These are phyloP conservation scores for Portevinia maculata DNA, from an alignment of 2,888 invertebrate genomes.

Conservation along the genomic window DNA sequence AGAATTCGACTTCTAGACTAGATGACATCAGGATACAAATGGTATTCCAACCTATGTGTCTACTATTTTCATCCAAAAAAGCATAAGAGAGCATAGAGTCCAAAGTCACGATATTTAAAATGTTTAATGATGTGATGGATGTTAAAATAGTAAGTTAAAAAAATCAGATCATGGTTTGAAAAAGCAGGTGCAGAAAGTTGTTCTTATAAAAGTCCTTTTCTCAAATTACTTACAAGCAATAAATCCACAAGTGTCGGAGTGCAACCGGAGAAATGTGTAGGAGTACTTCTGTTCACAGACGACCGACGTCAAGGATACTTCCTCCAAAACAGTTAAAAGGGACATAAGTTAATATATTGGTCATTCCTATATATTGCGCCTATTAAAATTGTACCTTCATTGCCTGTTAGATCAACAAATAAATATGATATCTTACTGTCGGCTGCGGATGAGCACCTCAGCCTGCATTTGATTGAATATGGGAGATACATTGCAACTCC, in stretches of 20 bases:
- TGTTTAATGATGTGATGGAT: background rate
- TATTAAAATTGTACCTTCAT: background rate
- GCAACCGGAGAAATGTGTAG: too few species aligned
- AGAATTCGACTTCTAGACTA: background rate
- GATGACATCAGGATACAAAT: background rate
- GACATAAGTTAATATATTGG: background rate
- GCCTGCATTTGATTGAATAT: background rate
- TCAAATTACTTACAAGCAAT: background rate
- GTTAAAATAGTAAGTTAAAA: background rate
- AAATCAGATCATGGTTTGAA: background rate
- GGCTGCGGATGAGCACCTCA: background rate
- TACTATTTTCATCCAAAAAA: background rate
- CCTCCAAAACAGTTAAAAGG: background rate
- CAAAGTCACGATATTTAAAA: background rate
- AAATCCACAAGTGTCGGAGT: background rate
- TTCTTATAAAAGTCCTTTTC: background rate
- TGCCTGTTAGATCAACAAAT: background rate
- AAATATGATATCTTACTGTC: background rate
- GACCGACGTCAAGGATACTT: background rate
- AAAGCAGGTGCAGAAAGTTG: background rate
- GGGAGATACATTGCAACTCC: background rate
- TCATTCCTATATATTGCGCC: background rate
- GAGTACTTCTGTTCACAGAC: too few species aligned
- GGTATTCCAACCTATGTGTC: background rate
- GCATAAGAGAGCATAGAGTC: background rate